Evolutionary conservation across 2,797 vertebrate genomes (phyloP).

Genomic region (Hipposideros larvatus): DNA sequence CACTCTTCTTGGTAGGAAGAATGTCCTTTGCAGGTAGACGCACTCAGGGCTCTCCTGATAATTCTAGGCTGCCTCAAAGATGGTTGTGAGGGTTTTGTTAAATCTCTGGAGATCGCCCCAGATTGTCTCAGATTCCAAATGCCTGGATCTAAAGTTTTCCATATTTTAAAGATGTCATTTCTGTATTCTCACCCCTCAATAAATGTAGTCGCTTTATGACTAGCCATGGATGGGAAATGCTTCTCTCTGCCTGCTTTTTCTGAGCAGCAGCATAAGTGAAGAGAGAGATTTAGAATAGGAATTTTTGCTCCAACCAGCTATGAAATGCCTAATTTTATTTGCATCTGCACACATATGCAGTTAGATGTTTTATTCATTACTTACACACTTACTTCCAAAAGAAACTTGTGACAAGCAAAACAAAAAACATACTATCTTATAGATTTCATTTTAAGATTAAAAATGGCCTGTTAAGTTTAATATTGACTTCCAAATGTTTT

Average conservation of each 20-base stretch:
- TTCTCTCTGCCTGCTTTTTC: constrained; percentile 50
- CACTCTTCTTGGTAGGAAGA: background rate
- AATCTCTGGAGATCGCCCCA: background rate
- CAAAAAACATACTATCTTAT: constrained; percentile 61
- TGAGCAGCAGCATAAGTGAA: constrained; percentile 50
- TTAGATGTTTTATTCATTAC: constrained; percentile 83
- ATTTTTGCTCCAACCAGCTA: constrained; percentile 80
- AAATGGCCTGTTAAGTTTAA: constrained; percentile 60
- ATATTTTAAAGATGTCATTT: constrained; percentile 55
- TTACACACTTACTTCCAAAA: constrained; percentile 73
- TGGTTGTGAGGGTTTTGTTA: background rate
- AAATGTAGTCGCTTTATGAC: constrained; percentile 62
- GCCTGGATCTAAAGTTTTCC: constrained; percentile 17
- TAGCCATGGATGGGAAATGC: constrained; percentile 55
- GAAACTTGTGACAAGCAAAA: constrained; percentile 68
- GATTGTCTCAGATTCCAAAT: background rate
- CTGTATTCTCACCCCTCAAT: background rate
- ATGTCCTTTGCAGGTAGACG: background rate
- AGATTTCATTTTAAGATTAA: constrained; percentile 63
- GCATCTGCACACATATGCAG: constrained; percentile 78
- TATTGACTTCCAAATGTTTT: constrained; percentile 58
- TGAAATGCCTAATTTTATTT: constrained; percentile 83
- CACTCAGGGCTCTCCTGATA: background rate
- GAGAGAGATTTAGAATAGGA: constrained; percentile 62
- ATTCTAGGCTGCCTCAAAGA: background rate